phyloP scores from a whole-genome alignment of 2,113 vertebrate species.

The Cyprinodon tularosa region DNA sequence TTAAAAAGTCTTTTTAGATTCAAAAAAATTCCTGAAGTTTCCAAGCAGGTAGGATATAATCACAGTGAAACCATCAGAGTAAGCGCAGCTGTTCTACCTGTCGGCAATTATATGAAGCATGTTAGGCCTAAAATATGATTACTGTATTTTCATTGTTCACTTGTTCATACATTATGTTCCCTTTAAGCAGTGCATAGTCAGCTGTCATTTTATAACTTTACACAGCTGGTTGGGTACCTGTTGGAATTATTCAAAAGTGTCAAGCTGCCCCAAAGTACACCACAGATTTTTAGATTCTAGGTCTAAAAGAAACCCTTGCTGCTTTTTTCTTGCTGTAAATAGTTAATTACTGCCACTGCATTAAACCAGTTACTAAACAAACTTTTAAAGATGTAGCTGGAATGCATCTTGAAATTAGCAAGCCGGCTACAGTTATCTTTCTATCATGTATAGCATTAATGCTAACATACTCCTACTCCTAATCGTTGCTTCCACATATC shows the following conservation, averaged over 20 bases:
- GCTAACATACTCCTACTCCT: too few species aligned
- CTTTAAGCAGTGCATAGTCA: neutral
- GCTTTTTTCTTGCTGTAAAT: too few species aligned
- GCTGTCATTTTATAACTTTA: neutral
- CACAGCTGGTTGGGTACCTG: neutral
- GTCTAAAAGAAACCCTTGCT: too few species aligned
- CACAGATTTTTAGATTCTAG: neutral
- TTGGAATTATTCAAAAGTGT: neutral
- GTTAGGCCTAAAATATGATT: neutral
- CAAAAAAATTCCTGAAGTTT: conserved; percentile 19
- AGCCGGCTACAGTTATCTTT: too few species aligned
- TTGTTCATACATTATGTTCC: neutral
- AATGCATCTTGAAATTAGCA: too few species aligned
- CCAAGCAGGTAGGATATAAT: conserved; percentile 10
- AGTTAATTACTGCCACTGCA: too few species aligned
- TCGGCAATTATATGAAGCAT: neutral
- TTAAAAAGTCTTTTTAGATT: conserved; percentile 29
- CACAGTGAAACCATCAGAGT: neutral
- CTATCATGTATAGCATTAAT: too few species aligned
- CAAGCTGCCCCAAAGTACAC: neutral
- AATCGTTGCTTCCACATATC: too few species aligned
- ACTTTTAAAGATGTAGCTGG: too few species aligned
- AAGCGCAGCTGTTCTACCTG: conserved; percentile 15
- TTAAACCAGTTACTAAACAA: too few species aligned
- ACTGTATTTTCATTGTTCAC: neutral